Conservation (phyloP, 2,888 invertebrate genomes). For the Sminthurides aquaticus region DNA sequence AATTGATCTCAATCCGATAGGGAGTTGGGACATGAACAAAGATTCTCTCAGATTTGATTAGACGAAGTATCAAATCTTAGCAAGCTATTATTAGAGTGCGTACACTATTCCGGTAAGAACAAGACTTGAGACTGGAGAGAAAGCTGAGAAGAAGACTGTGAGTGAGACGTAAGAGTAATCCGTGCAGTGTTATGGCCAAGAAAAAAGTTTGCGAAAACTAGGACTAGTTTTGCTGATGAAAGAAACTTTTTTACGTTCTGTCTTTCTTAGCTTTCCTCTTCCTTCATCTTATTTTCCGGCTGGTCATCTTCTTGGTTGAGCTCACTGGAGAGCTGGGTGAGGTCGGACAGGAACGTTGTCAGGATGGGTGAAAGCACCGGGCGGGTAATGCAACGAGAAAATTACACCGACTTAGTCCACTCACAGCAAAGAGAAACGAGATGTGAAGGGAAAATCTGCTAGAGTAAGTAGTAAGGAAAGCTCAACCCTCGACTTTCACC, state of each 20-base stretch:
- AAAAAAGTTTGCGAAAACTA: conserved; percentile 1
- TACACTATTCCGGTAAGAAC: no score
- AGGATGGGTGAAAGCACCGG: no score
- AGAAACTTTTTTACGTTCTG: neutral
- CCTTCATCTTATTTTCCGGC: neutral
- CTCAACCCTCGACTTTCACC: no score
- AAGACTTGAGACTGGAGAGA: no score
- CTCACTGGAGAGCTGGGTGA: no score
- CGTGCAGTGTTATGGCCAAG: neutral
- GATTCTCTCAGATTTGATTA: conserved; percentile 8
- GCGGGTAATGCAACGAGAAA: no score
- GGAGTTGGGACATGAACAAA: neutral
- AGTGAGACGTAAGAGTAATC: neutral
- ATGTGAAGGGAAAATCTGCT: no score
- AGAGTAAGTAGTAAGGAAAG: no score
- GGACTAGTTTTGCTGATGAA: conserved; percentile 8
- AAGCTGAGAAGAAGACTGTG: no score
- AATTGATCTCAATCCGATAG: conserved; percentile 3
- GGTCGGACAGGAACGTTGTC: no score
- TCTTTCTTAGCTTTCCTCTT: neutral
- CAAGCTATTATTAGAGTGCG: conserved; percentile 1
- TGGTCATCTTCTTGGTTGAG: neutral
- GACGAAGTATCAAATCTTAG: conserved; percentile 6
- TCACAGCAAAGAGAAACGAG: no score
- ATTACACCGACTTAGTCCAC: no score